Evolutionary conservation across 2,888 invertebrate species (phyloP), one percentile per base, ranked within the genome.

Genomic region (Pyrochroa serraticornis): DNA sequence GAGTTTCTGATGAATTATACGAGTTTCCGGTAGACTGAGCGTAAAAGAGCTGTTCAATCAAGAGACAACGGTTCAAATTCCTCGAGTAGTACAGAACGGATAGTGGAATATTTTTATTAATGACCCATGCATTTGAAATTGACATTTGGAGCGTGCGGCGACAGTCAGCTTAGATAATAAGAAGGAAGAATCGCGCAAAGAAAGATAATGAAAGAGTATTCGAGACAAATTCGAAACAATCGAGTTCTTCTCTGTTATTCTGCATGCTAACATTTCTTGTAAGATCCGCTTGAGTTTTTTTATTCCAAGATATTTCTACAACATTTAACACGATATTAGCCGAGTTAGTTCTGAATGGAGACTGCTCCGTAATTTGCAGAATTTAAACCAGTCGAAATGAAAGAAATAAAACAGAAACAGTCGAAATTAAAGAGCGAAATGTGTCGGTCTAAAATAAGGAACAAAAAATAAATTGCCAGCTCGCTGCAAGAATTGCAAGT

Each of bases 181-280:
- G 72, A 75, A 73, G 73, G 73, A 73, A 69, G 70, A 69, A 71
- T 67, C 65, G 68, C 70, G 69, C 68, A 69, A 67, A 66, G 68
- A 71, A 69, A 59, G 74, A 73, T 75, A 76, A 77, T 76, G 75
- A 77, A 76, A 76, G 75, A 74, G 72, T 72, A 70, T 72, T 58
- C 54, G 39, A 58, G 60, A 61, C 62, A 62, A 68, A 63, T 67
- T 74, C 66, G 65, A 64, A 64, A 68, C 71, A 70, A 71, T 73
- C 69, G 71, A 70, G 43, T 55, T 67, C 70, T 69, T 69, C 71
- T 72, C 71, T 70, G 68, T 72, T 71, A 72, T 74, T 74, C 70
- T 61, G 43, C 64, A 65, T 66, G 70, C 68, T 68, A 67, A 67
- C 62, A 63, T 68, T 71, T 70, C 67, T 69, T 69, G 50, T 32